These are phyloP conservation scores for Chromoteleia sp. DNA, from an alignment of 2,888 invertebrate genomes.

Conservation along the genomic window DNA sequence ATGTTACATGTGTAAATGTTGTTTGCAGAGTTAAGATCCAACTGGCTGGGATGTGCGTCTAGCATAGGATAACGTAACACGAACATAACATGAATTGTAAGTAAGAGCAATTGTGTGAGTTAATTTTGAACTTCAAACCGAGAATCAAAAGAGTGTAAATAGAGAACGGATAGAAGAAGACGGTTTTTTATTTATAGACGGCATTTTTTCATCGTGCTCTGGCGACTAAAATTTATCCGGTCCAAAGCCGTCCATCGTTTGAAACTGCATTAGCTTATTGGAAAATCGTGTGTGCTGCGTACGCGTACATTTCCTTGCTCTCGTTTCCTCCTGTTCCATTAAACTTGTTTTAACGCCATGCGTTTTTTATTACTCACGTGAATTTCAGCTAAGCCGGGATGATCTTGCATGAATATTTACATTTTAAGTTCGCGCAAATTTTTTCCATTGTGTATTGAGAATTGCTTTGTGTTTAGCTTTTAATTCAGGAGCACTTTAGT, in stretches of 20 bases:
- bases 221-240: constrained; percentile 39
- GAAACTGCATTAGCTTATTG: constrained; percentile 64
- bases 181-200: constrained; percentile 21
- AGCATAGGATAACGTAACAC: constrained; percentile 14
- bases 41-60: neutral
- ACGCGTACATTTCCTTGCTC: constrained; percentile 44
- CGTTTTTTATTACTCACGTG: constrained; percentile 50
- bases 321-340: constrained; percentile 47
- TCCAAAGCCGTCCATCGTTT: constrained; percentile 48
- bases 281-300: constrained; percentile 62
- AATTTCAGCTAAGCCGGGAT: constrained; percentile 34
- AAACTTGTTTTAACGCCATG: constrained; percentile 52
- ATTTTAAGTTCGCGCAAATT: constrained; percentile 20
- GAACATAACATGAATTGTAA: constrained; percentile 7
- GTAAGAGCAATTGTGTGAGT: constrained; percentile 21
- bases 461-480: constrained; percentile 10
- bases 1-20: neutral
- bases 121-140: constrained; percentile 17
- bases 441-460: constrained; percentile 12
- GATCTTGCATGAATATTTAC: constrained; percentile 42
- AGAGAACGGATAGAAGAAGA: constrained; percentile 9
- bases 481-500: constrained; percentile 23
- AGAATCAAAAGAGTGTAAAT: constrained; percentile 28
- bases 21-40: neutral
- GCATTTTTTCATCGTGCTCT: constrained; percentile 18